A percentile compares a stretch with the other conserved stretches of the same genome.
Conservation (phyloP, 2,888 invertebrate species). For the Ectobius pallidus region DNA sequence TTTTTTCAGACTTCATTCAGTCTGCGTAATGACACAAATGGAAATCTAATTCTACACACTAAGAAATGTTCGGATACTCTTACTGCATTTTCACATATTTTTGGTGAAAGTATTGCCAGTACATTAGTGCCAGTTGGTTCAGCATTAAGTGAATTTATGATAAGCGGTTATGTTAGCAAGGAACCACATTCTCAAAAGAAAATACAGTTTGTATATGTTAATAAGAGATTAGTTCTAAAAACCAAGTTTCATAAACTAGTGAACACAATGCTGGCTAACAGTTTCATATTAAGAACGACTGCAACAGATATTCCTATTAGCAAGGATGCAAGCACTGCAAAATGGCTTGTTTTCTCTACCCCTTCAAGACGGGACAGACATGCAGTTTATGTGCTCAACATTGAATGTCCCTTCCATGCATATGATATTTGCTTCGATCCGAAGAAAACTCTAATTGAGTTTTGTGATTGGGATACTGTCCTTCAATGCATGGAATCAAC, state of each 20-base stretch:
- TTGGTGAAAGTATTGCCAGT: conserved; percentile 54
- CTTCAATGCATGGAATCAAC: conserved; percentile 54
- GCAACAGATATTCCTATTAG: conserved; percentile 39
- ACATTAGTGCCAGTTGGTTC: conserved; percentile 54
- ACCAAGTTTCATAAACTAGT: conserved; percentile 59
- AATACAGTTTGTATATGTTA: conserved; percentile 70
- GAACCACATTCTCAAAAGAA: conserved; percentile 55
- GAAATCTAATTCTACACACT: conserved; percentile 64
- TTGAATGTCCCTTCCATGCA: conserved; percentile 59
- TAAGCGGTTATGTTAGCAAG: conserved; percentile 64
- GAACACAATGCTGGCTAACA: conserved; percentile 52
- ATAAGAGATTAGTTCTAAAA: conserved; percentile 63
- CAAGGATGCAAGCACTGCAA: conserved; percentile 33
- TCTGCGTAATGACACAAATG: conserved; percentile 68
- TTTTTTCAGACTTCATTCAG: conserved; percentile 63
- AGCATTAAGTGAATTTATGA: conserved; percentile 56
- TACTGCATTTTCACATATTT: conserved; percentile 59
- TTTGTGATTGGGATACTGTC: conserved; percentile 61
- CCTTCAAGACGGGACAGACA: conserved; percentile 45
- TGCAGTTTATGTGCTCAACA: conserved; percentile 61
- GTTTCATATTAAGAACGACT: conserved; percentile 41
- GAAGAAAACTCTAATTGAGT: conserved; percentile 60
- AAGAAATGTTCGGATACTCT: conserved; percentile 62
- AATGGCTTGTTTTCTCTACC: conserved; percentile 39
- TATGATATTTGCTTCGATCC: conserved; percentile 60